A percentile compares a stretch with the other conserved stretches of the same genome.
These are phyloP conservation scores for Camponotus floridanus DNA, from an alignment of 1,140 invertebrate species.

Conservation along the genomic window DNA sequence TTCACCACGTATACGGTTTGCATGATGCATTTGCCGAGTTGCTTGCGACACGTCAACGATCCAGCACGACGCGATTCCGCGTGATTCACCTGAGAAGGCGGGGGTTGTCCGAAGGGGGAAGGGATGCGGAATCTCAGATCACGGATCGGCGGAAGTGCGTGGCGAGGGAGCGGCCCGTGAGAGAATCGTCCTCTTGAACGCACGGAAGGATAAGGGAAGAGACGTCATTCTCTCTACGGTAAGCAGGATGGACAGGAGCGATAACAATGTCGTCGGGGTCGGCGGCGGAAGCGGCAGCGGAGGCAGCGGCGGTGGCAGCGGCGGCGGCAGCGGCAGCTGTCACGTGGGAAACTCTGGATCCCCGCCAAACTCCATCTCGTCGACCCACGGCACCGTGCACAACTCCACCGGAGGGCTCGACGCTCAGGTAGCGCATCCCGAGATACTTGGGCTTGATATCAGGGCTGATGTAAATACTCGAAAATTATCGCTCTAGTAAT, in stretches of 20 bases:
- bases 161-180: constrained; percentile 55
- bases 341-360: constrained; percentile 76
- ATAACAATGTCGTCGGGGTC: constrained; percentile 66
- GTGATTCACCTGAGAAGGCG: constrained; percentile 30
- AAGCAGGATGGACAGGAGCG: constrained; percentile 80
- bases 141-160: constrained; percentile 45
- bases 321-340: constrained; percentile 36
- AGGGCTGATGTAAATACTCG: constrained; percentile 14
- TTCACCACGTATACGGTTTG: background rate
- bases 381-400: constrained; percentile 76
- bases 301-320: constrained; percentile 25
- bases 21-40: constrained; percentile 27
- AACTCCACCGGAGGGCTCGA: constrained; percentile 77
- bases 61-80: background rate
- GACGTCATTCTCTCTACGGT: constrained; percentile 31
- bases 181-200: constrained; percentile 46
- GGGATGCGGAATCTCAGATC: constrained; percentile 22
- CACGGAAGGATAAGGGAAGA: constrained; percentile 9
- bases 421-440: constrained; percentile 73
- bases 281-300: constrained; percentile 26
- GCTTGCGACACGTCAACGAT: background rate
- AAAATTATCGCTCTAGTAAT: background rate
- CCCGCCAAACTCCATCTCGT: constrained; percentile 76
- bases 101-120: background rate
- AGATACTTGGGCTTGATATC: constrained; percentile 12